A percentile compares a stretch with the other conserved stretches of the same genome.
These are phyloP conservation scores for Myotis vivesi DNA, from an alignment of 2,797 vertebrate genomes.

Conservation along the genomic window DNA sequence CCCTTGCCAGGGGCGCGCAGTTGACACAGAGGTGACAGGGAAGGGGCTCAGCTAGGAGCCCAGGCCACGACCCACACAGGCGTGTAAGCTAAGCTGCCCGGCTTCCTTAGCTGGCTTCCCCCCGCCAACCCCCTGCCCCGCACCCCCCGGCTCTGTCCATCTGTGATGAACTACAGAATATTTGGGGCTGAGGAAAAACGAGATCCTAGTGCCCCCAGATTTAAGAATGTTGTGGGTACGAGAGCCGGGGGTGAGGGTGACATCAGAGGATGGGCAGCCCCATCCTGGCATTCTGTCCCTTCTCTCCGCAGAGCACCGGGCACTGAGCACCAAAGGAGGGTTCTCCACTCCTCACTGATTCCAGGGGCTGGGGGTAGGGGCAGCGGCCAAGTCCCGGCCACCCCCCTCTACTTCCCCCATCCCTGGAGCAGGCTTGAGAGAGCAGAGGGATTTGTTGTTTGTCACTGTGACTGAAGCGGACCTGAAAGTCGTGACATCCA, in stretches of 20 bases:
- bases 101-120: neutral
- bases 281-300: neutral
- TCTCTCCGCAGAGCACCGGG: neutral
- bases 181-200: neutral
- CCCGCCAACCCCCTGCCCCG: rapidly evolving
- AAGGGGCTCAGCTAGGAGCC: neutral
- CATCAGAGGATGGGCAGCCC: neutral
- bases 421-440: neutral
- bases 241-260: too few relatives aligned
- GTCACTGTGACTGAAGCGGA: neutral
- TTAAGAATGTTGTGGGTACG: neutral
- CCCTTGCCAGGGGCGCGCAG: neutral
- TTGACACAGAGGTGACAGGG: neutral
- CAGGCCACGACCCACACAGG: neutral
- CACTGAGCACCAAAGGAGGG: neutral
- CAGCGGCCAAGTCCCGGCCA: neutral
- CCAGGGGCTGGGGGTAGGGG: neutral
- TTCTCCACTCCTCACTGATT: neutral
- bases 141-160: neutral
- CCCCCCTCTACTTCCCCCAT: neutral
- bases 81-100: neutral
- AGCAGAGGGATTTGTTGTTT: neutral
- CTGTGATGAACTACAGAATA: neutral
- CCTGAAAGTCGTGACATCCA: neutral
- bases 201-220: neutral